A percentile compares a stretch with the other conserved stretches of the same genome.
Evolutionary conservation across 2,797 vertebrate genomes (phyloP).

Genomic region (Sarcophilus harrisii): DNA sequence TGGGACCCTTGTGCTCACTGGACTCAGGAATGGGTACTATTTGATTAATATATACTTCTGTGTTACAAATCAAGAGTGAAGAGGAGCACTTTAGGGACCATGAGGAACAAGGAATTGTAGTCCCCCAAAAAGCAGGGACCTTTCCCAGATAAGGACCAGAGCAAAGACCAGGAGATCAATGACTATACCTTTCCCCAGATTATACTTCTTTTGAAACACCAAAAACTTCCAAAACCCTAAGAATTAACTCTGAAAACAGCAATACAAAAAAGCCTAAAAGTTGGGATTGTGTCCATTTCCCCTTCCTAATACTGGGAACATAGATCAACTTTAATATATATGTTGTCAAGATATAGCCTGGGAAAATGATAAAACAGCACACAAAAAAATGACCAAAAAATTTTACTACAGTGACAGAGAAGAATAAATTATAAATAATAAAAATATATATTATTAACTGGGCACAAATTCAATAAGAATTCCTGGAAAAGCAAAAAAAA

Average conservation of each 20-base stretch:
- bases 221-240: neutral
- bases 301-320: too few species aligned
- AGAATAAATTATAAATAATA: neutral
- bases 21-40: neutral
- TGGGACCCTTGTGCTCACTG: neutral
- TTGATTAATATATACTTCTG: neutral
- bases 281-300: too few species aligned
- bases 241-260: too few species aligned
- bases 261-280: too few species aligned
- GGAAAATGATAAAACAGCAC: neutral
- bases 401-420: neutral
- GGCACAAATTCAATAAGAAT: neutral
- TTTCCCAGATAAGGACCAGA: neutral
- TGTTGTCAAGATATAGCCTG: too few species aligned
- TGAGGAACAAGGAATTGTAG: neutral
- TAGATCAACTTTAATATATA: too few species aligned
- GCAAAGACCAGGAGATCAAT: neutral
- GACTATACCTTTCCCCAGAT: neutral
- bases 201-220: neutral
- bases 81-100: neutral
- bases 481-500: too few species aligned
- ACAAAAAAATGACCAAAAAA: neutral
- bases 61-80: neutral
- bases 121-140: neutral
- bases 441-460: neutral